A percentile compares a stretch with the other conserved stretches of the same genome.
These are phyloP conservation scores for Panagrolaimus sp. DNA, from an alignment of 1,140 invertebrate genomes.

Conservation along the genomic window DNA sequence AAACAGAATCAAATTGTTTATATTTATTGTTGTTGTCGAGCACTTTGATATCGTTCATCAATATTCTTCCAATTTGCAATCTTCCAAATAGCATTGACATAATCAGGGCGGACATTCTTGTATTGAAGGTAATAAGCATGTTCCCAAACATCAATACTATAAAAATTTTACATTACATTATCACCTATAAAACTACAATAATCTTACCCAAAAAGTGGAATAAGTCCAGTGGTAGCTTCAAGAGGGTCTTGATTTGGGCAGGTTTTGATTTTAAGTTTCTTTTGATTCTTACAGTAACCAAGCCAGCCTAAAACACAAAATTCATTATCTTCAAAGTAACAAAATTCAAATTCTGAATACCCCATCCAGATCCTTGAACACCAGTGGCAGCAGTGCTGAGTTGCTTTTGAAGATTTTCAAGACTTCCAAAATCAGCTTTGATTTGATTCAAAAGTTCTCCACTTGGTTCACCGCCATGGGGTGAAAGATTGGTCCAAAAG, in stretches of 20 bases:
- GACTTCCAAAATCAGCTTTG: conserved; percentile 74
- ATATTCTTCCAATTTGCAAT: conserved; percentile 96
- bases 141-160: conserved; percentile 96
- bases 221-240: conserved; percentile 77
- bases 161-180: too few species aligned
- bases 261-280: conserved; percentile 76
- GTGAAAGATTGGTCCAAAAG: conserved; percentile 90
- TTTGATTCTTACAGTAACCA: conserved; percentile 76
- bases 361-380: conserved; percentile 97
- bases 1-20: too few species aligned
- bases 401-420: conserved; percentile 81
- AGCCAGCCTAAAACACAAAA: conserved; percentile 79
- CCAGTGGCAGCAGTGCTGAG: conserved; percentile 74
- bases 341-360: too few species aligned
- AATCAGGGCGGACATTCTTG: conserved; percentile 94
- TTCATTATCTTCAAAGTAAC: too few species aligned
- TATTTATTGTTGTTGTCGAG: neutral
- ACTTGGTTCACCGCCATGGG: conserved; percentile 72
- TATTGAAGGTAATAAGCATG: conserved; percentile 97
- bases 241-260: conserved; percentile 95
- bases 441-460: conserved; percentile 68
- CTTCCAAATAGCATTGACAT: conserved; percentile 95
- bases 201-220: neutral
- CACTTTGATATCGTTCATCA: conserved; percentile 67
- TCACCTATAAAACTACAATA: too few species aligned